Evolutionary conservation across 2,113 vertebrate genomes (phyloP).

Genomic region (Rhinolophus ferrumequinum): DNA sequence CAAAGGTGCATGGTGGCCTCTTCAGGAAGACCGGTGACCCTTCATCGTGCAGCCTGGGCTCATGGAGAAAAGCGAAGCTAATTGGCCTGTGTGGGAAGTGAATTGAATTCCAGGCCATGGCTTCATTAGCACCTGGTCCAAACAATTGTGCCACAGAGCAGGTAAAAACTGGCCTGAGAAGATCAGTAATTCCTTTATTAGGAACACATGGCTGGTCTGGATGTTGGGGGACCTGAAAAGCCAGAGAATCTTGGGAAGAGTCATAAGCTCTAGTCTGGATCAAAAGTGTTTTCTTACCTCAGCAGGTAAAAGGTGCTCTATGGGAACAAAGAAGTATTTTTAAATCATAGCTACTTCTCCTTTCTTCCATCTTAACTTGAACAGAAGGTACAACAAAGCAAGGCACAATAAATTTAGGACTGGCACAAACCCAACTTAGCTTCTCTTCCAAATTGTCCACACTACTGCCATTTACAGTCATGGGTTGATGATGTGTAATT

Average conservation of each 20-base stretch:
- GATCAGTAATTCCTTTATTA: conserved; percentile 16
- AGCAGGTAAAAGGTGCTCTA: background rate
- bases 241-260: background rate
- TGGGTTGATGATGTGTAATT: background rate
- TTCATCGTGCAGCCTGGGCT: background rate
- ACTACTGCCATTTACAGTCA: background rate
- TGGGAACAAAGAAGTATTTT: conserved; percentile 5
- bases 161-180: background rate
- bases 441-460: background rate
- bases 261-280: conserved; percentile 12
- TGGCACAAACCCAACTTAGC: conserved; percentile 9
- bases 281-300: conserved; percentile 6
- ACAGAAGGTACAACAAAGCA: background rate
- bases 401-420: background rate
- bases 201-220: conserved; percentile 37
- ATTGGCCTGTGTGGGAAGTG: conserved; percentile 31
- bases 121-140: conserved; percentile 40
- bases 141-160: background rate
- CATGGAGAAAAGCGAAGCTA: background rate
- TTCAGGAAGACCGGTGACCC: background rate
- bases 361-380: conserved; percentile 36
- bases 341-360: background rate
- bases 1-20: background rate
- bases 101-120: background rate
- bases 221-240: background rate